Evolutionary conservation across 2,113 vertebrate species (phyloP), one percentile per base, ranked within the genome.

Genomic region (Coryphaenoides rupestris): DNA sequence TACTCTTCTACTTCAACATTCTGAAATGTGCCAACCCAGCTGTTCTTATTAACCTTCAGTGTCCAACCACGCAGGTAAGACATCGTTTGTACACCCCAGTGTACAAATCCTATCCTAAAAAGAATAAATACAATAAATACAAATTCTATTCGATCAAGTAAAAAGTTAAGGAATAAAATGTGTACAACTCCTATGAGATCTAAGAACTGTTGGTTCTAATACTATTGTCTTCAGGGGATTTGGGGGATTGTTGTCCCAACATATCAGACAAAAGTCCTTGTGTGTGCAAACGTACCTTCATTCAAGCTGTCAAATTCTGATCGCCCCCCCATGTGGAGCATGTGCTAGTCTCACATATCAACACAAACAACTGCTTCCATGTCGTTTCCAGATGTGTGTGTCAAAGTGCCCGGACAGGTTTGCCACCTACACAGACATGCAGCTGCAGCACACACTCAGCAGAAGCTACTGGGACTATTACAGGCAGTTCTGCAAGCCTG

Each of bases 1-100:
- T 93, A 86, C 86, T 98, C 55, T 95, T 98, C 91, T 94, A 95
- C 77, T 96, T 96, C 80, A 96, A 98, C 82, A 90, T 95, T 71
- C 76, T 98, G 58, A 93, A 90, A 84, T 98, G 95, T 89, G 87
- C 92, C 71, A 94, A 77, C 75, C 91, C 94, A 0, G 57, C 90
- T 0, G 84, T 94, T 59, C 78, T 98, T 61, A 86, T 95, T 78
- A 93, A 91, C 76, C 90, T 98, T 1, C 94, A 94, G 86, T 98
- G 95, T 80, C 93, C 95, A 61, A 98, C 94, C 19, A 95, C 90
- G 77, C 94, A 96, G 94, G 95, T 98, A 87, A n/a, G 13, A 46
- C 6, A 10, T 40, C 9, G 9, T 40, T 12, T 14, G 13, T 13
- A 17, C 16, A 50, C 47, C 47, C 47, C n/a, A n/a, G 2, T 17